These are phyloP conservation scores for Amphipyra berbera DNA, from an alignment of 2,888 invertebrate species.

Conservation along the genomic window DNA sequence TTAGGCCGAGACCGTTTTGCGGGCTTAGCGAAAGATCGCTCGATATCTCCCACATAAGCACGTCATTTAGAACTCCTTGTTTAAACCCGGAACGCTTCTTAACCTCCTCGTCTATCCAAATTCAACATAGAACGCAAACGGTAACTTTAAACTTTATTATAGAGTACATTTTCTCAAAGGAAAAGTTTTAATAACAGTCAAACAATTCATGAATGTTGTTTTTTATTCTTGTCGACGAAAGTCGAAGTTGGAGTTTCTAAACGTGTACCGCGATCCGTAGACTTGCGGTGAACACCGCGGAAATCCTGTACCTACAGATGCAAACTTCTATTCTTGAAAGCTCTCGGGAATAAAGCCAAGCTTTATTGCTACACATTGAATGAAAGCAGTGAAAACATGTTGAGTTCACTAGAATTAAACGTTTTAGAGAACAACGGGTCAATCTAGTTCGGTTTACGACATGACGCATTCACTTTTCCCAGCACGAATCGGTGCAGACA, in stretches of 20 bases:
- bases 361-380: conserved; percentile 46
- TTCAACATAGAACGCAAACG: conserved; percentile 71
- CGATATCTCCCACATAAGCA: conserved; percentile 81
- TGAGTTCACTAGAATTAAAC: conserved; percentile 33
- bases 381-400: conserved; percentile 34
- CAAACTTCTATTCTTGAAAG: conserved; percentile 71
- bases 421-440: conserved; percentile 27
- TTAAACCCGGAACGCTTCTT: conserved; percentile 66
- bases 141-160: conserved; percentile 73
- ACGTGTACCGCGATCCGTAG: conserved; percentile 70
- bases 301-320: conserved; percentile 36
- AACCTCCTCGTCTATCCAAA: conserved; percentile 68
- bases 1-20: conserved; percentile 79
- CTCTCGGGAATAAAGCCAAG: conserved; percentile 66
- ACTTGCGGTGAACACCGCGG: conserved; percentile 57
- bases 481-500: conserved; percentile 22
- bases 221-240: conserved; percentile 66
- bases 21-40: conserved; percentile 79
- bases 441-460: conserved; percentile 27
- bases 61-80: conserved; percentile 79
- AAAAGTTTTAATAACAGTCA: conserved; percentile 76
- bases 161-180: conserved; percentile 67
- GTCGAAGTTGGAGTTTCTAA: conserved; percentile 71
- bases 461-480: conserved; percentile 41
- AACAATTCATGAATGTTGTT: conserved; percentile 74